Evolutionary conservation across 1,140 invertebrate species (phyloP).

Genomic region (Pseudomyrmex concolor): DNA sequence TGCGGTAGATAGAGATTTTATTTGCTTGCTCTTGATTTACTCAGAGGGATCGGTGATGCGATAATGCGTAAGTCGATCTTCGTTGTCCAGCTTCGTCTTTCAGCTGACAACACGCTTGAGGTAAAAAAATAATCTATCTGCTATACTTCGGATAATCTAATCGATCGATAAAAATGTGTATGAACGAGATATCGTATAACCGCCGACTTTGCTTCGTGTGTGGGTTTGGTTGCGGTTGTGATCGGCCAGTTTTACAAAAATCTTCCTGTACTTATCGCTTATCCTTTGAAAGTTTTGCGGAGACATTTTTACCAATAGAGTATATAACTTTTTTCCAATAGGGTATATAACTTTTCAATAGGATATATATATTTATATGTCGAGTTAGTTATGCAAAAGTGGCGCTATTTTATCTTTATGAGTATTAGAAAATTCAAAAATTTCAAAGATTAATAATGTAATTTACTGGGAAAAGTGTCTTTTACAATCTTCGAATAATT

Average conservation of each 20-base stretch:
- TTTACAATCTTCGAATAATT: neutral
- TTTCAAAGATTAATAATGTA: neutral
- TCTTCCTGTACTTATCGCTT: neutral
- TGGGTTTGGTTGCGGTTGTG: conserved; percentile 25
- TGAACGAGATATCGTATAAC: conserved; percentile 65
- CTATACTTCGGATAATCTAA: conserved; percentile 68
- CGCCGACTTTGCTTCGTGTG: conserved; percentile 45
- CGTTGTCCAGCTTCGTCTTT: conserved; percentile 44
- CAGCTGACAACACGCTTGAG: neutral
- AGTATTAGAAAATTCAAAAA: neutral
- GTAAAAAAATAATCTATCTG: conserved; percentile 32
- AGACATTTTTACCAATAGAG: neutral
- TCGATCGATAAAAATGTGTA: conserved; percentile 69
- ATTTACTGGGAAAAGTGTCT: neutral
- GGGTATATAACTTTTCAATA: too few species aligned
- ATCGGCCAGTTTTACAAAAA: neutral
- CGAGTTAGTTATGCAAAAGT: too few species aligned
- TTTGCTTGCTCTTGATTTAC: conserved; percentile 27
- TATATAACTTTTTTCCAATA: neutral
- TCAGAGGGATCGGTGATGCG: conserved; percentile 26
- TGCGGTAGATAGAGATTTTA: conserved; percentile 29
- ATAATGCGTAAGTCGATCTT: conserved; percentile 66
- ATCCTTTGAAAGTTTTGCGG: neutral
- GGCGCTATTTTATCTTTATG: too few species aligned
- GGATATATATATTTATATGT: too few species aligned